Evolutionary conservation across 2,888 invertebrate genomes (phyloP).

Genomic region (Andrena minutula): DNA sequence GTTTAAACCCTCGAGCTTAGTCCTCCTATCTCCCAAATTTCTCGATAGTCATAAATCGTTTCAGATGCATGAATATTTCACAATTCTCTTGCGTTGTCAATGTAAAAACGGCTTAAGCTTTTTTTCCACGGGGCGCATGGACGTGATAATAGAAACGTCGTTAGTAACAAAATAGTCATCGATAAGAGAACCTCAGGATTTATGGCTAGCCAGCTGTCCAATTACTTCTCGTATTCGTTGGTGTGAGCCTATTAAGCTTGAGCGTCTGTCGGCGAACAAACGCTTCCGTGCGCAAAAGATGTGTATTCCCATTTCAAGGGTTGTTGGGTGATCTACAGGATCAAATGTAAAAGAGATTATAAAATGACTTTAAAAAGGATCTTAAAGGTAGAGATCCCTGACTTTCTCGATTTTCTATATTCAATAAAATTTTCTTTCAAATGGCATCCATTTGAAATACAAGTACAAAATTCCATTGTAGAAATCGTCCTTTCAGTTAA

Average conservation of each 20-base stretch:
- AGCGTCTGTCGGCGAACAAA: conserved; percentile 2
- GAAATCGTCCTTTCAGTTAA: too few species aligned
- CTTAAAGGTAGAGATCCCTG: too few species aligned
- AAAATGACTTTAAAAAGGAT: too few species aligned
- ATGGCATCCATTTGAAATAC: too few species aligned
- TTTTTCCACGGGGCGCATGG: not conserved
- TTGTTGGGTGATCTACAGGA: too few species aligned
- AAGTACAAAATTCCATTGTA: too few species aligned
- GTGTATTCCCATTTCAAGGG: too few species aligned
- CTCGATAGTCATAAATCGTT: conserved; percentile 18
- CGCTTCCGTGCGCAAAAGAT: conserved; percentile 32
- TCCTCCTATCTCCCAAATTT: not conserved
- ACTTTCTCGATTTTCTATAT: too few species aligned
- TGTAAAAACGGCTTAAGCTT: not conserved
- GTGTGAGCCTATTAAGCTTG: conserved; percentile 11
- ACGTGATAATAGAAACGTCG: conserved; percentile 1
- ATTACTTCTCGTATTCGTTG: not conserved
- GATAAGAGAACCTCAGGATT: conserved; percentile 2
- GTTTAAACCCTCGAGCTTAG: not conserved
- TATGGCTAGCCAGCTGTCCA: not conserved
- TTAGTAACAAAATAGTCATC: conserved; percentile 12
- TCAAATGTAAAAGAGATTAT: too few species aligned
- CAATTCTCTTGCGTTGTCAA: conserved; percentile 5
- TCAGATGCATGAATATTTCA: conserved; percentile 1
- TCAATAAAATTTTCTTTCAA: too few species aligned